Conservation (phyloP, 1,140 invertebrate species). For the Drosophila auraria region DNA sequence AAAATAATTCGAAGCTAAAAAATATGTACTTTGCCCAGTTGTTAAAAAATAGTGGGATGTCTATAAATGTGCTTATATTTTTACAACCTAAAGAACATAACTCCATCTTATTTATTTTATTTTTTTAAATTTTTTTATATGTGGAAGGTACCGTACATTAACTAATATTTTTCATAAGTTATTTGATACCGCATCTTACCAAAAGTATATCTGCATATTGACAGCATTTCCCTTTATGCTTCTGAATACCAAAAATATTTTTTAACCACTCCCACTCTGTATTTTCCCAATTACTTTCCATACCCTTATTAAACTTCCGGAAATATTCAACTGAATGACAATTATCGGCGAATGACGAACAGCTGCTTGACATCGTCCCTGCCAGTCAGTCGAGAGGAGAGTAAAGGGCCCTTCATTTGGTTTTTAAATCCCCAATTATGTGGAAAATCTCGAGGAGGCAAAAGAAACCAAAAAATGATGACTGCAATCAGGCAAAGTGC, state of each 20-base stretch:
- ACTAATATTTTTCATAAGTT: too few relatives aligned
- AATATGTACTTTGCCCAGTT: too few relatives aligned
- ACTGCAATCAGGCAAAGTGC: conserved; percentile 32
- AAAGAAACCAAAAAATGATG: conserved; percentile 25
- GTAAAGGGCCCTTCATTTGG: conserved; percentile 30
- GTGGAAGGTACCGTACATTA: too few relatives aligned
- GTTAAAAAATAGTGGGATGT: too few relatives aligned
- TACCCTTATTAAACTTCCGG: conserved; percentile 1
- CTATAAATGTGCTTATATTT: too few relatives aligned
- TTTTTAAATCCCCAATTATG: conserved; percentile 52
- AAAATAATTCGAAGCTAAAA: too few relatives aligned
- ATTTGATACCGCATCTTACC: too few relatives aligned
- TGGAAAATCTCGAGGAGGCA: conserved; percentile 19
- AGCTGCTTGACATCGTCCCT: neutral
- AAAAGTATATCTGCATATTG: too few relatives aligned
- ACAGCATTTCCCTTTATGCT: neutral
- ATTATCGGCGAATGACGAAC: conserved; percentile 5
- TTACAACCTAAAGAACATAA: too few relatives aligned
- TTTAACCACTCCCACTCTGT: neutral
- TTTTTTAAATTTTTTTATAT: too few relatives aligned
- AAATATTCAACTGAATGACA: conserved; percentile 4
- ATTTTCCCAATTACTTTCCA: neutral
- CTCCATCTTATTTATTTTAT: too few relatives aligned
- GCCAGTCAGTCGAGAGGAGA: neutral
- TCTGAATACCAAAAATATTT: neutral